Conservation (phyloP, 1,140 invertebrate genomes). For the Oedothorax gibbosus region DNA sequence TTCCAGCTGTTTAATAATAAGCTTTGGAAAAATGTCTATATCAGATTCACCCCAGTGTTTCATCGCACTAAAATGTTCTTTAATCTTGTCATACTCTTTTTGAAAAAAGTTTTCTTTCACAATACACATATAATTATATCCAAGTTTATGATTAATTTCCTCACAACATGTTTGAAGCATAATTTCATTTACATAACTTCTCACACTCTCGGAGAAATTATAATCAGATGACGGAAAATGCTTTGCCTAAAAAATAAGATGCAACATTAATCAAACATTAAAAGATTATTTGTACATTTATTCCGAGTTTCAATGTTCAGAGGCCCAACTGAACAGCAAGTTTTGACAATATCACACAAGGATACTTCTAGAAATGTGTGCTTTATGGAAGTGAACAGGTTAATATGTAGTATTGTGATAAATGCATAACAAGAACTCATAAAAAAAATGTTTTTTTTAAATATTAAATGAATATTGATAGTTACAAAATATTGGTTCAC, state of each 20-base stretch:
- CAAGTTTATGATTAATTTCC: slow-evolving; percentile 26
- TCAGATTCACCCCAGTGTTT: slow-evolving; percentile 6
- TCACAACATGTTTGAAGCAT: slow-evolving; percentile 34
- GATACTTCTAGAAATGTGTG: no score
- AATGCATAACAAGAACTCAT: no score
- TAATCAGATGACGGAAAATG: slow-evolving; percentile 47
- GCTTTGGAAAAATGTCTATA: not conserved
- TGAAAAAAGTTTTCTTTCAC: slow-evolving; percentile 25
- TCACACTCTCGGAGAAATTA: slow-evolving; percentile 20
- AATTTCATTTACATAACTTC: slow-evolving; percentile 15
- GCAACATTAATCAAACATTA: slow-evolving; percentile 18
- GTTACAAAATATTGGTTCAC: no score
- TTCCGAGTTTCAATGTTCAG: no score
- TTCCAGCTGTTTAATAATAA: not conserved
- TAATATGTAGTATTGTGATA: no score
- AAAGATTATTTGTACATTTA: not conserved
- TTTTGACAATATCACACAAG: no score
- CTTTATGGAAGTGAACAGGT: no score
- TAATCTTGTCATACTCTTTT: not conserved
- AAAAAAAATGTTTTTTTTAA: no score
- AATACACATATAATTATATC: slow-evolving; percentile 32
- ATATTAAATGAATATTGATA: no score
- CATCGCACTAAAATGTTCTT: not conserved
- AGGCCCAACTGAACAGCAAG: no score
- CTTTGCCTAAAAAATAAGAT: slow-evolving; percentile 50